phyloP scores from a whole-genome alignment of 2,888 invertebrate species.

The Ligdia adustata region DNA sequence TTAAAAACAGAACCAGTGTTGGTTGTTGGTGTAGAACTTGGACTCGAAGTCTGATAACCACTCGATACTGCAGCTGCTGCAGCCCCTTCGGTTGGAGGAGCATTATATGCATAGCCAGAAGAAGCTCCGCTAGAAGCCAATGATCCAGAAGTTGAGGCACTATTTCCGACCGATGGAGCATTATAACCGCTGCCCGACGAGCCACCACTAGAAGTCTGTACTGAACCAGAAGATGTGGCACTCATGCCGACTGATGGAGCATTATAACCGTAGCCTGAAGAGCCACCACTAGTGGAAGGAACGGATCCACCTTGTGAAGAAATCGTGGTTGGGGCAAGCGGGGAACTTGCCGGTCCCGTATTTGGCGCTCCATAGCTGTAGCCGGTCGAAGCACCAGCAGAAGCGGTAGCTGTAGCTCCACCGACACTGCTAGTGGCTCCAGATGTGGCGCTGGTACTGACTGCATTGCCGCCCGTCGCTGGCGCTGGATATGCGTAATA shows the following conservation, averaged over 20 bases:
- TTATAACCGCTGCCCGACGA: slow-evolving; percentile 6
- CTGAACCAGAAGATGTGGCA: not conserved
- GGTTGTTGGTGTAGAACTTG: slow-evolving; percentile 13
- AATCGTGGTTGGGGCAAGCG: slow-evolving; percentile 12
- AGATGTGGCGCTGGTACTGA: slow-evolving; percentile 52
- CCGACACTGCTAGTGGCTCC: slow-evolving; percentile 34
- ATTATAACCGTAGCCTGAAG: slow-evolving; percentile 44
- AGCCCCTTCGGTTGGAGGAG: not conserved
- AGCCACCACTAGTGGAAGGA: slow-evolving; percentile 14
- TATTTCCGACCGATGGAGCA: not conserved
- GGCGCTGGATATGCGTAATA: slow-evolving; percentile 72
- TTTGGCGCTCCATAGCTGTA: slow-evolving; percentile 49
- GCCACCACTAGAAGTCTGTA: not conserved
- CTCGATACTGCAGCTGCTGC: slow-evolving; percentile 13
- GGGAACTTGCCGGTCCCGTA: slow-evolving; percentile 24
- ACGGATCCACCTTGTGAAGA: slow-evolving; percentile 22
- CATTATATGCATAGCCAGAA: not conserved
- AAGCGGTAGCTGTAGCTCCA: slow-evolving; percentile 21
- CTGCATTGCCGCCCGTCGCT: slow-evolving; percentile 47
- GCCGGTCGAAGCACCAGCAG: slow-evolving; percentile 31
- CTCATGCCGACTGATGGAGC: slow-evolving; percentile 22
- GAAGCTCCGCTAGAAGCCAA: not conserved
- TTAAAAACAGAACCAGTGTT: slow-evolving; percentile 22
- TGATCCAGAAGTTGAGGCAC: too few relatives aligned
- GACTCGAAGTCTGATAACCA: slow-evolving; percentile 10